phyloP scores from a whole-genome alignment of 2,113 vertebrate species.

The Urocolius indicus region DNA sequence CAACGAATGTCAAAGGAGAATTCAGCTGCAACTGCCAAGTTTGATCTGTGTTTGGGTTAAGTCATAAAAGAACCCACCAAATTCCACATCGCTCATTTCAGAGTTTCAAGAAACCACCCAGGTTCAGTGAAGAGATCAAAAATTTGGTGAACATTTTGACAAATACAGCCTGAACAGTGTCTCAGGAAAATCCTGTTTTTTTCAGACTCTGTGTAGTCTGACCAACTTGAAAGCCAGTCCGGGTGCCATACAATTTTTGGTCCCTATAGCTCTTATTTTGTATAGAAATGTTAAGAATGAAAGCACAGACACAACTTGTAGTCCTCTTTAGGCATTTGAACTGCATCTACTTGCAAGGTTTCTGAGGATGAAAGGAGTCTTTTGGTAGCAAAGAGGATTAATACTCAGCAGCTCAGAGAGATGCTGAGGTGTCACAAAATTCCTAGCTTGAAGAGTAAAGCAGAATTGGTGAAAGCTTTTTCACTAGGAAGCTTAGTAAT shows the following conservation, averaged over 20 bases:
- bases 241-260: neutral
- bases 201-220: neutral
- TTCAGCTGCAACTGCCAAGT: constrained; percentile 34
- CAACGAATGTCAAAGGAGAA: constrained; percentile 58
- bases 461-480: neutral
- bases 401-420: neutral
- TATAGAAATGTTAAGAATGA: neutral
- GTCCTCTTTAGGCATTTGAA: neutral
- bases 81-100: constrained; percentile 37
- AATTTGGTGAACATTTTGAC: constrained; percentile 28
- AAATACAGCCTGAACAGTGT: neutral
- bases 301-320: neutral
- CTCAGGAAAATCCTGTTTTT: neutral
- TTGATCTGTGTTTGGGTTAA: constrained; percentile 33
- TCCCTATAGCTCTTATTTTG: neutral
- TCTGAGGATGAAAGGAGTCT: neutral
- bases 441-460: neutral
- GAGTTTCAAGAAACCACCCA: constrained; percentile 47
- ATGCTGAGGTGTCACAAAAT: neutral
- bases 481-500: neutral
- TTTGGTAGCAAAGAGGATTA: neutral
- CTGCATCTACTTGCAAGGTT: neutral
- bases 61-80: constrained; percentile 52
- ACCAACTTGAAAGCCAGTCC: neutral
- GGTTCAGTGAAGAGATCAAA: neutral